Evolutionary conservation across 2,113 vertebrate genomes (phyloP), one percentile per base, ranked within the genome.

Genomic region (Synchiropus splendidus): DNA sequence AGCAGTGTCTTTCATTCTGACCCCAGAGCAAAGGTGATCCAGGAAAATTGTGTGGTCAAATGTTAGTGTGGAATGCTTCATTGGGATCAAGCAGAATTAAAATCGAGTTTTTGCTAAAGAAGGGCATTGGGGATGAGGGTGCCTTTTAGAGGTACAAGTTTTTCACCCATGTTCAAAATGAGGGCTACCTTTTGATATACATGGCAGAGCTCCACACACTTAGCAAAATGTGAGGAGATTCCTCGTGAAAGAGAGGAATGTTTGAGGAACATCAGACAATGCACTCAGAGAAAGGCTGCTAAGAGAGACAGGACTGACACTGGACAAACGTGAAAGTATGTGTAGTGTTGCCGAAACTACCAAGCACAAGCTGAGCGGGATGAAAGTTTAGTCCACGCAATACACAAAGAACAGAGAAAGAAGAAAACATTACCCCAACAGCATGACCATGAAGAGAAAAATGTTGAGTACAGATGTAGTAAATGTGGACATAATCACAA

Each of bases 251-350:
- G 33, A 51, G 18, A 43, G 10, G 18, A 43, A 42, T 8, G 40
- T 51, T 10, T 43, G 40, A 36, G 49, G 40, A 1, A 39, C 41
- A 31, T 11, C 8, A 2, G 33, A 48, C 4, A 41, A 47, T 46
- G 17, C 36, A 35, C 42, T 46, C 9, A 41, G 31, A n/a, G 44
- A 54, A 46, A 41, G 37, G 41, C 44, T 54, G 36, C 43, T 54
- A 5, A 45, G 43, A 27, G 51, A 46, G 35, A 43, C 40, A 12
- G 41, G 34, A 43, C 50, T 53, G 18, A 53, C 34, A 38, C 9
- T 44, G 15, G 21, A 44, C 16, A 53, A 32, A 39, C 16, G 15
- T 38, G n/a, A n/a, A n/a, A n/a, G n/a, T n/a, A n/a, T n/a, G n/a
- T n/a, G n/a, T n/a, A n/a, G n/a, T n/a, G n/a, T n/a, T n/a, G n/a